phyloP scores from a whole-genome alignment of 2,113 vertebrate species.

The Muntiacus muntjak region DNA sequence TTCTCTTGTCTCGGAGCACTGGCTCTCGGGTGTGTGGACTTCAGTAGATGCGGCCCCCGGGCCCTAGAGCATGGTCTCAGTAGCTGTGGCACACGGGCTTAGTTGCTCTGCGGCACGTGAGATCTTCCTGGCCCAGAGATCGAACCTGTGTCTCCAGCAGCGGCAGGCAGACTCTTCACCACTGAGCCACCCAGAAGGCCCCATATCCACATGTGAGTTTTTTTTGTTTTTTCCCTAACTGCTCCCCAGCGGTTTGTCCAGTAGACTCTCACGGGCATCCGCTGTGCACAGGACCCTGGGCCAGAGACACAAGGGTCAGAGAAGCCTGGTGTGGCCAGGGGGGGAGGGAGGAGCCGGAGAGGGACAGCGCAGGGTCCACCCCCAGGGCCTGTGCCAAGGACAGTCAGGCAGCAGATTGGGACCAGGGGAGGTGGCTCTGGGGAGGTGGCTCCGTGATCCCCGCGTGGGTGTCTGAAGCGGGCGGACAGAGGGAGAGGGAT shows the following conservation, averaged over 20 bases:
- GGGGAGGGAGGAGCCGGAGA: neutral
- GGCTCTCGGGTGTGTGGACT: neutral
- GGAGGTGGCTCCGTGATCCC: neutral
- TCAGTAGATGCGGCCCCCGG: neutral
- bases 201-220: neutral
- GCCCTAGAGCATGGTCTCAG: neutral
- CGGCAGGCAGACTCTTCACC: neutral
- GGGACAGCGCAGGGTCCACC: neutral
- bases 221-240: neutral
- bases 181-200: neutral
- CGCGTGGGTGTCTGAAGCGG: neutral
- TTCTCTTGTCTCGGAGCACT: neutral
- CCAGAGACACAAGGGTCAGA: neutral
- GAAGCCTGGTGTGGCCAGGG: neutral
- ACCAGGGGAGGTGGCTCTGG: neutral
- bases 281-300: neutral
- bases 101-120: neutral
- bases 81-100: neutral
- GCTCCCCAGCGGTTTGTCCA: neutral
- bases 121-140: neutral
- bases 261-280: neutral
- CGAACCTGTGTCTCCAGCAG: accelerated
- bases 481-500: neutral
- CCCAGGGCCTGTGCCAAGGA: neutral
- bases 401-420: neutral